Base-by-base conservation (phyloP, 2,888 invertebrate species). In the Metacarcinus magister region DNA sequence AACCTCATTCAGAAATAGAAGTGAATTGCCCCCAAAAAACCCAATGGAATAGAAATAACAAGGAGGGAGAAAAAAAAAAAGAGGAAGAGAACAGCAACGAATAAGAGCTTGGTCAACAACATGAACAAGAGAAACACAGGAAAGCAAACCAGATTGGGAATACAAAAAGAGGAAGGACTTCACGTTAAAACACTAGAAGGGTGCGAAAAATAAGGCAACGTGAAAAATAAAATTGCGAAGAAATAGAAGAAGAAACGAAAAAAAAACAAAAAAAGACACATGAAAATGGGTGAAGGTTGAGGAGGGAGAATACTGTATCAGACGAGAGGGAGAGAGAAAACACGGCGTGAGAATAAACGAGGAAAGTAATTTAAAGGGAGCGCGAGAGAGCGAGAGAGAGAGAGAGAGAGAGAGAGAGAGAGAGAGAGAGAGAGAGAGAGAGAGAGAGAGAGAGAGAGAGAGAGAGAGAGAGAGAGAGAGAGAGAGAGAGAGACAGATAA, bases 381-480 rank as follows among this genome's bases (percentile, higher is more conserved):
- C 0, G n/a, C 19, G 16, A 23, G 92, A n/a, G n/a, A 23, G 43
- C 0, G 46, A 46, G 91, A 46, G n/a, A 23, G 46, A 28, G 43
- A 13, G 91, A 28, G 91, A 19, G 0, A 32, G 8, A 4, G 32
- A 44, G 92, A 23, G 32, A 48, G 46, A 23, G 32, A 32, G 32
- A 23, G 46, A 48, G 23, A 92, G 92, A 48, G 48, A 92, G 48
- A 48, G 92, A 92, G 92, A 92, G 48, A 92, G 46, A 44, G 92
- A 92, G 92, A 92, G 92, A 92, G 92, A 92, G 92, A 44, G 92
- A 92, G 92, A 92, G 91, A 91, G 91, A 43, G 46, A 91, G 48
- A 44, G 48, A 48, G 48, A 48, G 48, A 39, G 48, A 48, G 92
- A 92, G 92, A 92, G 92, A 46, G 46, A 92, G 92, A 92, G 92